Evolutionary conservation across 1,140 invertebrate species (phyloP).

Genomic region (Mactra quadrangularis): DNA sequence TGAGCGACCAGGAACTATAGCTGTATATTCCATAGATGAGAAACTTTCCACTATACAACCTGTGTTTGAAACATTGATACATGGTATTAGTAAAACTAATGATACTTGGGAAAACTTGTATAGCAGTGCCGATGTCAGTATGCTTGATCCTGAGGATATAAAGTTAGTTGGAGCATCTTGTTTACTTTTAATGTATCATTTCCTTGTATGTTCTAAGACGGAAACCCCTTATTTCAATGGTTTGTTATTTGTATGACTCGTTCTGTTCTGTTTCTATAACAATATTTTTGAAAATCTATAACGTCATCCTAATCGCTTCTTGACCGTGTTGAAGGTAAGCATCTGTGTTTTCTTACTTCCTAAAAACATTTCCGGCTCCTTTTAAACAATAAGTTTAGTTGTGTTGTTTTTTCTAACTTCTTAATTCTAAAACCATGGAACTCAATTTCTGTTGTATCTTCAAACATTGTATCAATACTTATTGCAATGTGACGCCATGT

Average conservation of each 20-base stretch:
- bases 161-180: slow-evolving; percentile 54
- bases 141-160: slow-evolving; percentile 65
- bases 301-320: too few species aligned
- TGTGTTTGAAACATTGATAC: slow-evolving; percentile 43
- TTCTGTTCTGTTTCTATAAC: too few species aligned
- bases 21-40: slow-evolving; percentile 66
- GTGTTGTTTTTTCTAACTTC: slow-evolving; percentile 3
- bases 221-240: too few species aligned
- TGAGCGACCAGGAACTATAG: slow-evolving; percentile 64
- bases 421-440: not conserved
- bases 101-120: slow-evolving; percentile 62
- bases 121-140: slow-evolving; percentile 35
- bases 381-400: too few species aligned
- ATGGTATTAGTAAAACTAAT: slow-evolving; percentile 15
- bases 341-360: too few species aligned
- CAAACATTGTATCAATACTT: not conserved
- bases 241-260: too few species aligned
- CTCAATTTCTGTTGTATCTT: not conserved
- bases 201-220: too few species aligned
- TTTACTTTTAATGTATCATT: too few species aligned
- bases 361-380: too few species aligned
- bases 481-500: not conserved
- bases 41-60: slow-evolving; percentile 28
- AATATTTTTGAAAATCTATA: too few species aligned
- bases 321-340: too few species aligned